phyloP scores from a whole-genome alignment of 2,888 invertebrate species.

The Drosophila emarginata region DNA sequence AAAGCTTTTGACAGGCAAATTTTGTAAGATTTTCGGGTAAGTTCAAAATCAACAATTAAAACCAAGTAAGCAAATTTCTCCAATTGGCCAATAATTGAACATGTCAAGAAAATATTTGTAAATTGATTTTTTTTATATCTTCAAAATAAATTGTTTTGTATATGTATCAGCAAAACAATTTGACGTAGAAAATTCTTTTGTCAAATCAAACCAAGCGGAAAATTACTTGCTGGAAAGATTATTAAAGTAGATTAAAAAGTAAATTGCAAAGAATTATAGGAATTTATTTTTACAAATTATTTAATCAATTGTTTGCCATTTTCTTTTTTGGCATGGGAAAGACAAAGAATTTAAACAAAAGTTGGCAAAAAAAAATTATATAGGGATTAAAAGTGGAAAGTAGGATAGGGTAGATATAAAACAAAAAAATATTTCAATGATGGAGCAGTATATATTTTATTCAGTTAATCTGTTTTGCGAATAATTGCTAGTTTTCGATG shows the following conservation, averaged over 20 bases:
- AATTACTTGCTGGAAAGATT: slow-evolving; percentile 30
- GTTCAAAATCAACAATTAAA: background rate
- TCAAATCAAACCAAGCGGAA: slow-evolving; percentile 36
- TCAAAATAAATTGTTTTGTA: background rate
- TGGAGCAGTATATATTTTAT: no score
- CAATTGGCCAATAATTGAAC: background rate
- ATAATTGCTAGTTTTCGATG: no score
- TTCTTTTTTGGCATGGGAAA: no score
- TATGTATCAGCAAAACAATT: slow-evolving; percentile 34
- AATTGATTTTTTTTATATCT: background rate
- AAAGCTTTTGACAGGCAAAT: slow-evolving; percentile 7
- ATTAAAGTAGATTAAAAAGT: background rate
- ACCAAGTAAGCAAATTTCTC: background rate
- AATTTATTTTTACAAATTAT: slow-evolving; percentile 23
- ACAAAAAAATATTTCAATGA: no score
- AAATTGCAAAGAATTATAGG: slow-evolving; percentile 4
- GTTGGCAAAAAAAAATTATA: no score
- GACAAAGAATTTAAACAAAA: no score
- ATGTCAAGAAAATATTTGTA: no score
- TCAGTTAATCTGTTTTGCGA: no score
- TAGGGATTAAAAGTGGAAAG: no score
- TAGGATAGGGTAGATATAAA: no score
- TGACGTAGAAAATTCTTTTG: slow-evolving; percentile 2
- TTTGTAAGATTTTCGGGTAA: background rate
- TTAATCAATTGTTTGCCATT: no score